phyloP scores from a whole-genome alignment of 2,888 invertebrate species.

The Opisthograptis luteolata region DNA sequence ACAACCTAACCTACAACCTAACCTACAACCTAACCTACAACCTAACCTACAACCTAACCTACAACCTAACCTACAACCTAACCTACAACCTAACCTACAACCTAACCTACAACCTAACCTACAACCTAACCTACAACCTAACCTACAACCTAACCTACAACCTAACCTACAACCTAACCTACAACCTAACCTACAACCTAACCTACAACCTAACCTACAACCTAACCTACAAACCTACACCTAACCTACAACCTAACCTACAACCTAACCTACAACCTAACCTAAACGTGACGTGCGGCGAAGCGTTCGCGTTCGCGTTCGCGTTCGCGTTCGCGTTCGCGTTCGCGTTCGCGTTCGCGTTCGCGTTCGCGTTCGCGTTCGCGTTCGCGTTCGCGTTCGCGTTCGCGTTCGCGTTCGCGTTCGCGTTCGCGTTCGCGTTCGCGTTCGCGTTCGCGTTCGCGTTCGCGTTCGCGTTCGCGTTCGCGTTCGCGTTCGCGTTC shows the following conservation, averaged over 20 bases:
- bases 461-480: too few species aligned
- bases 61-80: slow-evolving; percentile 14
- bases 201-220: slow-evolving; percentile 17
- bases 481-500: too few species aligned
- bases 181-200: slow-evolving; percentile 11
- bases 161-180: slow-evolving; percentile 25
- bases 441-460: too few species aligned
- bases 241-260: slow-evolving; percentile 13
- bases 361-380: too few species aligned
- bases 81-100: slow-evolving; percentile 19
- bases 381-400: too few species aligned
- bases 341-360: too few species aligned
- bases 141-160: slow-evolving; percentile 22
- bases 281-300: too few species aligned
- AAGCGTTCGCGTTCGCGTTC: too few species aligned
- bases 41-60: slow-evolving; percentile 13
- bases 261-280: too few species aligned
- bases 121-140: slow-evolving; percentile 11
- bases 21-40: slow-evolving; percentile 16
- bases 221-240: slow-evolving; percentile 31
- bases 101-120: slow-evolving; percentile 17
- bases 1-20: slow-evolving; percentile 21
- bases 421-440: too few species aligned
- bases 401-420: too few species aligned
- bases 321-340: too few species aligned